Evolutionary conservation across 1,140 invertebrate species (phyloP).

Genomic region (Drosophila triauraria): DNA sequence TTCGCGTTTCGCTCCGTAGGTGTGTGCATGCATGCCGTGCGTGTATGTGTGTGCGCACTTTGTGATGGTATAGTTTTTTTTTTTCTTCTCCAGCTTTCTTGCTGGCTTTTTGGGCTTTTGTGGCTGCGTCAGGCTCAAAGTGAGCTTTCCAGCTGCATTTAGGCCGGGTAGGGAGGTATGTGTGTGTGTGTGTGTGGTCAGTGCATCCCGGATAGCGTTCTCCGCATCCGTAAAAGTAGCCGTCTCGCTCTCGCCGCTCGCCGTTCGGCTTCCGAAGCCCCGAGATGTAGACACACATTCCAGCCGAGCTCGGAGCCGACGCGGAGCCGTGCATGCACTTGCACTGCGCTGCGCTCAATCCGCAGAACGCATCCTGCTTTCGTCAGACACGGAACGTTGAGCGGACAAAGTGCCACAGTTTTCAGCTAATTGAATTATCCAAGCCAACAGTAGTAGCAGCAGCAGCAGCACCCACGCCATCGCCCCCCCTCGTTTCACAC

Average conservation of each 20-base stretch:
- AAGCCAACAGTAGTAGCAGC: background rate
- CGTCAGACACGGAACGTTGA: background rate
- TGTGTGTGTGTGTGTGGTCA: background rate
- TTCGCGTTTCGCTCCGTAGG: background rate
- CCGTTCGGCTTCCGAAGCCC: constrained; percentile 9
- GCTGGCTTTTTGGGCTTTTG: constrained; percentile 7
- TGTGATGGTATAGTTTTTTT: constrained; percentile 31
- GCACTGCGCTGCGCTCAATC: constrained; percentile 2
- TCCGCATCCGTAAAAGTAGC: constrained; percentile 1
- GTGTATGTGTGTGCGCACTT: constrained; percentile 13
- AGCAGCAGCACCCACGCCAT: constrained; percentile 4
- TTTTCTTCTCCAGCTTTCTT: constrained; percentile 5
- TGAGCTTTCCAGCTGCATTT: constrained; percentile 11
- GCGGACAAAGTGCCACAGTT: background rate
- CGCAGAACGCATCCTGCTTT: constrained; percentile 21
- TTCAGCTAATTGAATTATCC: constrained; percentile 26
- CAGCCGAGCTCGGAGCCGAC: background rate
- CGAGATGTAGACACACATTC: background rate
- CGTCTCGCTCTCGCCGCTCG: background rate
- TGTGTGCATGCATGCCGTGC: background rate
- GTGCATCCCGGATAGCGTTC: constrained; percentile 11
- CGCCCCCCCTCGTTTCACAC: background rate
- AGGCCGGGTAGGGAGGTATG: background rate
- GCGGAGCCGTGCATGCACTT: background rate
- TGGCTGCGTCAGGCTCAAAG: background rate